Base-by-base conservation (phyloP, 2,888 invertebrate species). In the Drosophila paranaensis region DNA sequence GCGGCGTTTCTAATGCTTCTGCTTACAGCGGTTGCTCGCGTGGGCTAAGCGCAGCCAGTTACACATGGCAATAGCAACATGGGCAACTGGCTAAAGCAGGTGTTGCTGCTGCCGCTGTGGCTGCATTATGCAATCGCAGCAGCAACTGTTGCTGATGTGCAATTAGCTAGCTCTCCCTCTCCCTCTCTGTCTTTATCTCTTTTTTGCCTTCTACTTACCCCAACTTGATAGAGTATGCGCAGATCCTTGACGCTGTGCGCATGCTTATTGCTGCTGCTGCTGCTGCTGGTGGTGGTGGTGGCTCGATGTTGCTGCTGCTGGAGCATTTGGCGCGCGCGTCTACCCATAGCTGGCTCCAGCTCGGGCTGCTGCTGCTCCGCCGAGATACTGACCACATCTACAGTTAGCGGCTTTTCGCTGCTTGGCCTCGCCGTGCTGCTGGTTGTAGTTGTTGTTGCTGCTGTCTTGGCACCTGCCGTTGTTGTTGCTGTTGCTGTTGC, bases 161-260 rank as follows among this genome's bases (percentile, higher is more conserved):
- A 20, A 43, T 60, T 55, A 55, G 54, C 53, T 54, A 3, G 25
- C 25, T 53, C 25, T 53, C 6, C 5, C 10, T 39, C 25, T 25
- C 25, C 9, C 11, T 39, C 25, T 11, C n/a, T n/a, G 0, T 10
- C 53, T 35, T 35, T 33, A 33, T n/a, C 46, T 14, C 14, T n/a
- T 14, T 20, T 43, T 33, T 27, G 40, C 45, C 43, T 20, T 42
- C 9, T 60, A 88, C 92, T 92, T 90, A 92, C 92, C 91, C 92
- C 92, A 81, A 92, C 91, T 91, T 92, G 96, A 92, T 96, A 96
- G 71, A 96, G 94, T 80, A 96, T 94, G 92, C 95, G 95, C 93
- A 91, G 77, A 81, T 91, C 87, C 80, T 90, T 88, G 60, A 66
- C 65, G 64, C 43, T 61, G 62, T 81, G 78, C 53, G 67, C 73